phyloP scores from a whole-genome alignment of 2,797 vertebrate genomes.

The Oryzias dopingdopingensis region DNA sequence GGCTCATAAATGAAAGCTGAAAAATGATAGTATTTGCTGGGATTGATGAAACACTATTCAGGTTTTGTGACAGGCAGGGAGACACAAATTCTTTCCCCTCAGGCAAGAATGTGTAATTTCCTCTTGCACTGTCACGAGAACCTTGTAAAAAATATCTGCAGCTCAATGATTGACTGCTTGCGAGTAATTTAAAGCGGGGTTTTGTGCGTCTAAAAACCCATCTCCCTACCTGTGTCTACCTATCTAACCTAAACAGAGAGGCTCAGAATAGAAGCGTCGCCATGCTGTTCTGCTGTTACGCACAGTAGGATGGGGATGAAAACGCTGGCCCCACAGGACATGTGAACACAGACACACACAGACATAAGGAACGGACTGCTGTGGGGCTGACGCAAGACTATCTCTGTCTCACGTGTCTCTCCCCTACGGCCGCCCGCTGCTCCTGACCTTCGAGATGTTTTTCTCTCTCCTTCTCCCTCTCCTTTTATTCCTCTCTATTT shows the following conservation, averaged over 20 bases:
- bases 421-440: constrained; percentile 79
- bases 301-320: constrained; percentile 68
- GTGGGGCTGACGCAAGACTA: constrained; percentile 80
- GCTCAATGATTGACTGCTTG: constrained; percentile 54
- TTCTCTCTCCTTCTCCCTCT: constrained; percentile 72
- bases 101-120: constrained; percentile 72
- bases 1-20: constrained; percentile 66
- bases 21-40: constrained; percentile 70
- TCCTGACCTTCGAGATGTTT: constrained; percentile 85
- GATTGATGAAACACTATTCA: constrained; percentile 72
- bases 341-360: constrained; percentile 22
- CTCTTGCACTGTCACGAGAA: constrained; percentile 67
- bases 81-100: constrained; percentile 68
- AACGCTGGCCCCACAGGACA: constrained; percentile 74
- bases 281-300: constrained; percentile 55
- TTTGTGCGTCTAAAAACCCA: constrained; percentile 20
- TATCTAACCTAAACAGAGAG: constrained; percentile 23
- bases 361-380: constrained; percentile 66
- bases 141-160: constrained; percentile 64
- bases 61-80: constrained; percentile 67
- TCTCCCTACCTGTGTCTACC: constrained; percentile 27
- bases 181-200: constrained; percentile 26
- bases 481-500: constrained; percentile 74
- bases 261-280: constrained; percentile 56
- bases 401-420: constrained; percentile 79